Evolutionary conservation across 2,888 invertebrate genomes (phyloP), one percentile per base, ranked within the genome.

Genomic region (Oconnorella tubifera): DNA sequence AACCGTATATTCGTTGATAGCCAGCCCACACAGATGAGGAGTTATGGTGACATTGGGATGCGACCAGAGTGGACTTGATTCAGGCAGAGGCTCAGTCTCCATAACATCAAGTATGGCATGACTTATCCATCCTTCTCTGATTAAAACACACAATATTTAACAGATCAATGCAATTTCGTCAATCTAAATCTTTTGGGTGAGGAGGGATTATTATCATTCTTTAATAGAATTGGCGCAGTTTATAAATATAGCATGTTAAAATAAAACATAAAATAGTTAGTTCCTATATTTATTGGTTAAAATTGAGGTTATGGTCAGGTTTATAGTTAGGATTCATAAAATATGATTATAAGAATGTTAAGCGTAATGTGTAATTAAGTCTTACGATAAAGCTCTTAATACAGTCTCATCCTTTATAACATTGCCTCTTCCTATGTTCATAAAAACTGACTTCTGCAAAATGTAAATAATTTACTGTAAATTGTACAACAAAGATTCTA

Each of bases 351-450:
- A n/a, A n/a, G n/a, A n/a, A n/a, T 6, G 6, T 40, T 40, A 14
- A 14, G 6, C 19, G 19, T 14, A 40, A 40, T 31, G 19, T 1
- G 27, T 28, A 23, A 1, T 3, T 14, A 60, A 31, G 31, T 69
- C 72, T 70, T 70, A 80, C 80, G 84, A 78, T 40, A 87, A 72
- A 14, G 87, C 86, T 56, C 80, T 77, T 3, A 86, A 69, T 33
- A 87, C 75, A 68, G 83, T 83, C 1, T 73, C 69, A 74, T 87
- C 86, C 65, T 78, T 79, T 23, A 86, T 84, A n/a, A 87, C 77
- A 67, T 83, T 83, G 40, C 86, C 86, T 74, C 87, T 78, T 1
- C 87, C 87, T 64, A 87, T 81, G 74, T 87, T 87, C n/a, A 87
- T 85, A 69, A 87, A 85, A 48, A 86, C 80, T 23, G 84, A 74